Conservation (phyloP, 2,113 vertebrate species). For the Stegastes partitus region DNA sequence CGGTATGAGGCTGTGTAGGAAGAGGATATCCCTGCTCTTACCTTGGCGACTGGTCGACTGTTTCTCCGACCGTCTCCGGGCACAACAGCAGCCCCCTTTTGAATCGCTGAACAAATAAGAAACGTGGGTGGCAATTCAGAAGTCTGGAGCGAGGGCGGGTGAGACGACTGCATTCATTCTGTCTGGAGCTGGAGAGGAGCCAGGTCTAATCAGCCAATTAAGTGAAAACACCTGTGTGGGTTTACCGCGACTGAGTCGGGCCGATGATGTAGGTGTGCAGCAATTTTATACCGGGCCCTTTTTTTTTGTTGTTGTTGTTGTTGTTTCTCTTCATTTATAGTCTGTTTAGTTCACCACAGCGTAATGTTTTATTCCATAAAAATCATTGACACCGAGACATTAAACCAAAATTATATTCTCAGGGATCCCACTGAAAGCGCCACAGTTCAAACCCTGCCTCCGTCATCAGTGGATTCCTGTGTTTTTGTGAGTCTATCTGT, state of each 20-base stretch:
- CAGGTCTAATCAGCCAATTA: constrained; percentile 13
- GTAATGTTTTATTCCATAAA: not conserved
- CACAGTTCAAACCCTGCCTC: constrained; percentile 25
- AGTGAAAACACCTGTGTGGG: constrained; percentile 31
- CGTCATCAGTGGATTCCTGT: not conserved
- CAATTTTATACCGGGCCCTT: not conserved
- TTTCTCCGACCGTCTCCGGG: not conserved
- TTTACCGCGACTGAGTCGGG: constrained; percentile 2
- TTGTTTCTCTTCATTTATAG: not conserved
- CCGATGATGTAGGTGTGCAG: not conserved
- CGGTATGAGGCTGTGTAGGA: too few species aligned
- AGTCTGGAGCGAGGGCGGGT: not conserved
- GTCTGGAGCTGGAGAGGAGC: not conserved
- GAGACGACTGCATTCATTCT: not conserved
- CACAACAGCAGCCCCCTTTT: not conserved
- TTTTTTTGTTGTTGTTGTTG: not conserved
- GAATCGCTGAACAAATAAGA: not conserved
- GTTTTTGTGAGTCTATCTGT: constrained; percentile 15
- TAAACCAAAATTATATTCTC: constrained; percentile 7
- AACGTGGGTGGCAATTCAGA: not conserved
- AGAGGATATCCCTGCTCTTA: not conserved
- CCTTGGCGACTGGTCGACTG: not conserved
- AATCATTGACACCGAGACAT: constrained; percentile 10
- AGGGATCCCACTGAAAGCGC: not conserved
- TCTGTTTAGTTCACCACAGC: not conserved